Conservation (phyloP, 2,113 vertebrate species). For the Anarrhichthys ocellatus region DNA sequence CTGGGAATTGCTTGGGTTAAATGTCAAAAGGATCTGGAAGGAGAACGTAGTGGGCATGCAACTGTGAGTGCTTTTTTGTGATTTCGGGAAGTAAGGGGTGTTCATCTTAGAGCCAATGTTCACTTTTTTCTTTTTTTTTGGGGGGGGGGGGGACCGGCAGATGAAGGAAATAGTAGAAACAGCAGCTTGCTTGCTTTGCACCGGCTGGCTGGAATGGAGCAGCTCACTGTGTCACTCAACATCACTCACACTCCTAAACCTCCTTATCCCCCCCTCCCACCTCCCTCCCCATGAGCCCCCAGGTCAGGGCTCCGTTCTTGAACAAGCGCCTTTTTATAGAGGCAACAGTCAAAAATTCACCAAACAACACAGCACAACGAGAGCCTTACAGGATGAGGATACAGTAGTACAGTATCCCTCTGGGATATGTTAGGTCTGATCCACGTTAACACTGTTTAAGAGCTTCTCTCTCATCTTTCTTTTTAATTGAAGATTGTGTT, state of each 20-base stretch:
- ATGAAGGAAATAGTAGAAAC: conserved; percentile 21
- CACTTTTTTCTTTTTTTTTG: conserved; percentile 1
- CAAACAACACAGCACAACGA: not conserved
- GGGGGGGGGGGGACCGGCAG: conserved; percentile 3
- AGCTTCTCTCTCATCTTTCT: conserved; percentile 5
- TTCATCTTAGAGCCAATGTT: conserved; percentile 31
- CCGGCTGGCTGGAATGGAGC: conserved; percentile 79
- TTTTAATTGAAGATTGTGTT: not conserved
- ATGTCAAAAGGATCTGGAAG: conserved; percentile 9
- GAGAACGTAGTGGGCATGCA: not conserved
- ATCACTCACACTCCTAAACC: conserved; percentile 77
- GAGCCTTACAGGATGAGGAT: conserved; percentile 10
- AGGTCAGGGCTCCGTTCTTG: conserved; percentile 70
- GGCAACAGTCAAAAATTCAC: conserved; percentile 19
- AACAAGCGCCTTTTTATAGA: conserved; percentile 9
- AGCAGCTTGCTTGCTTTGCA: conserved; percentile 85
- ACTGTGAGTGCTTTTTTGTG: not conserved
- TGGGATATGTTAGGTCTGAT: not conserved
- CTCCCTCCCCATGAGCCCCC: conserved; percentile 47
- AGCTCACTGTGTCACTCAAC: conserved; percentile 78
- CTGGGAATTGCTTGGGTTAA: conserved; percentile 14
- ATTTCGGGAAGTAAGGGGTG: conserved; percentile 6
- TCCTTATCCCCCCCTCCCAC: conserved; percentile 32
- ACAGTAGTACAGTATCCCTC: not conserved
- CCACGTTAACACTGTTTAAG: not conserved